A percentile compares a stretch with the other conserved stretches of the same genome.
Conservation (phyloP, 1,140 invertebrate species). For the Drosophila pachea region DNA sequence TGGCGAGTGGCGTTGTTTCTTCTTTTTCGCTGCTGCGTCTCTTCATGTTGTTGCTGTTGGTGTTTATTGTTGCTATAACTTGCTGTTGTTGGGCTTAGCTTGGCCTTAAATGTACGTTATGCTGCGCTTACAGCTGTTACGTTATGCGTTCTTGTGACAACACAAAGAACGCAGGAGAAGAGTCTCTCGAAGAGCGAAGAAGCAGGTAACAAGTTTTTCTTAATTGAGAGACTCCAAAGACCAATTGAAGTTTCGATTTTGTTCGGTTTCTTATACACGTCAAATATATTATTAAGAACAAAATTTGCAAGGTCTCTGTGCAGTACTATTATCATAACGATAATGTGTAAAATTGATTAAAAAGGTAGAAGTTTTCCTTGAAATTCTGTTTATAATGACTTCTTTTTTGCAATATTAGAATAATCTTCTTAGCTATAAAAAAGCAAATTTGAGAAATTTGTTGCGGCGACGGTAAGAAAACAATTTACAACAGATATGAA, state of each 20-base stretch:
- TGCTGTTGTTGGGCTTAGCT: not conserved
- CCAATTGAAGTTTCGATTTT: too few species aligned
- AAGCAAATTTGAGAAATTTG: slow-evolving; percentile 42
- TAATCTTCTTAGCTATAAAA: slow-evolving; percentile 3
- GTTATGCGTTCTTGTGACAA: not conserved
- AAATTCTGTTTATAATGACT: not conserved
- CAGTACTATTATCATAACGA: too few species aligned
- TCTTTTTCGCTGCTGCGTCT: slow-evolving; percentile 1
- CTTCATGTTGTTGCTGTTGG: slow-evolving; percentile 5
- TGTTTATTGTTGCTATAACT: not conserved
- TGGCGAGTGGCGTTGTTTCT: slow-evolving; percentile 9
- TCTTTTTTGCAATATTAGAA: not conserved
- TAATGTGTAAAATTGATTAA: too few species aligned
- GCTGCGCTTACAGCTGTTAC: not conserved
- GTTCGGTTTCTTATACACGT: not conserved
- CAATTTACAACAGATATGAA: slow-evolving; percentile 64
- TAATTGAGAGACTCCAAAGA: not conserved
- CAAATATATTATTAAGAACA: too few species aligned
- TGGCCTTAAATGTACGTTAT: not conserved
- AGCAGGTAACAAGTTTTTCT: not conserved
- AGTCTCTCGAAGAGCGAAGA: too few species aligned
- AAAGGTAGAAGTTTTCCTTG: too few species aligned
- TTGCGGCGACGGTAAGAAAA: slow-evolving; percentile 28
- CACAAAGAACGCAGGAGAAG: not conserved
- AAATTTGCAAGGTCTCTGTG: too few species aligned